phyloP scores from a whole-genome alignment of 2,888 invertebrate species.

The Caradrina clavipalpis region DNA sequence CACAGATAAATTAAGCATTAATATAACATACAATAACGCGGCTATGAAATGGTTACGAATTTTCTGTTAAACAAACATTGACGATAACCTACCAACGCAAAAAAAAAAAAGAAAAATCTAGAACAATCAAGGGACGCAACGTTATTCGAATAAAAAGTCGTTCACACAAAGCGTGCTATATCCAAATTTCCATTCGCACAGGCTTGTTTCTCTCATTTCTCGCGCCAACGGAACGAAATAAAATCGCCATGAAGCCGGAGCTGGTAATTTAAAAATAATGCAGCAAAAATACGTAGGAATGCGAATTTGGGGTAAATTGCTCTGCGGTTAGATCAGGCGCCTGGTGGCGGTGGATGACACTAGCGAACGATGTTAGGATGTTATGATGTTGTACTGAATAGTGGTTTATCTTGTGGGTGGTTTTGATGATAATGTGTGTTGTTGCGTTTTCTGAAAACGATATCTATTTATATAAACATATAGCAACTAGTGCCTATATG shows the following conservation, averaged over 20 bases:
- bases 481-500: too few species aligned
- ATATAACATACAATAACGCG: too few species aligned
- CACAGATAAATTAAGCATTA: too few species aligned
- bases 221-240: constrained; percentile 84
- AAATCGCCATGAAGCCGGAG: constrained; percentile 87
- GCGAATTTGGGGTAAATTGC: constrained; percentile 84
- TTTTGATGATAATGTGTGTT: constrained; percentile 15
- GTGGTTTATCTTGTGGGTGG: constrained; percentile 14
- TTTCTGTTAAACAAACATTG: constrained; percentile 16
- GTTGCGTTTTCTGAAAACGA: not conserved
- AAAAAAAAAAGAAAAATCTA: constrained; percentile 60
- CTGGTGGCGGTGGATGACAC: constrained; percentile 56
- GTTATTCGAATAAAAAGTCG: constrained; percentile 64
- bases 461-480: not conserved
- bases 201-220: constrained; percentile 87
- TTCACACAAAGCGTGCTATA: constrained; percentile 67
- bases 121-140: constrained; percentile 64
- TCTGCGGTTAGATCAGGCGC: constrained; percentile 73
- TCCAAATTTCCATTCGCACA: constrained; percentile 79
- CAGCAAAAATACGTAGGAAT: constrained; percentile 84
- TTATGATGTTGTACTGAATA: constrained; percentile 27
- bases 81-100: not conserved
- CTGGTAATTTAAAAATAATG: constrained; percentile 89
- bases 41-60: too few species aligned
- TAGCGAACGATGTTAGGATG: constrained; percentile 19